A percentile compares a stretch with the other conserved stretches of the same genome.
Conservation (phyloP, 2,113 vertebrate genomes). For the Lates calcarifer region DNA sequence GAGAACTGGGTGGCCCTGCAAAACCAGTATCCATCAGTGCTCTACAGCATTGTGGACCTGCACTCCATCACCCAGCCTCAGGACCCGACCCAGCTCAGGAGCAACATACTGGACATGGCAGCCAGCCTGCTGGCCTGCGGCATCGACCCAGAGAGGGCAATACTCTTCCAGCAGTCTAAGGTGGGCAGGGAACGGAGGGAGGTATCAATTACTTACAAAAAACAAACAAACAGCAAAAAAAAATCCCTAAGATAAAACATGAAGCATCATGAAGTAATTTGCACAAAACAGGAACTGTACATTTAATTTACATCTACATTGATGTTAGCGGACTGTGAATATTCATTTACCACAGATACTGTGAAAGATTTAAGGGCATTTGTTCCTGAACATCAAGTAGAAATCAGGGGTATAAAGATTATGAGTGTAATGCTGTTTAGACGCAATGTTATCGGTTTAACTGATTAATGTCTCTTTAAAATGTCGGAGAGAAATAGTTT, state of each 20-base stretch:
- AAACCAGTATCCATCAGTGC: constrained; percentile 82
- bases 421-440: too few species aligned
- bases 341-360: too few species aligned
- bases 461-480: too few species aligned
- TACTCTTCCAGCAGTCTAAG: constrained; percentile 97
- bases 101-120: constrained; percentile 91
- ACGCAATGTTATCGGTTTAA: too few species aligned
- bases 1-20: constrained; percentile 94
- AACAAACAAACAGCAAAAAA: too few species aligned
- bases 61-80: constrained; percentile 94
- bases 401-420: too few species aligned
- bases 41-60: constrained; percentile 96
- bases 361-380: neutral
- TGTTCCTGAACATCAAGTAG: too few species aligned
- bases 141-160: constrained; percentile 88
- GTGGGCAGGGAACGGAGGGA: constrained; percentile 74
- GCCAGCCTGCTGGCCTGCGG: constrained; percentile 94
- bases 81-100: constrained; percentile 85
- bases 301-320: neutral
- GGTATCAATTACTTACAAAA: too few species aligned
- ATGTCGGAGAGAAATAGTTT: too few species aligned
- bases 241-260: too few species aligned
- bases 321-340: neutral
- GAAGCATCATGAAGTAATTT: too few species aligned
- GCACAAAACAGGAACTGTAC: too few species aligned